phyloP scores from a whole-genome alignment of 1,140 invertebrate species.

The Drosophila mojavensis region DNA sequence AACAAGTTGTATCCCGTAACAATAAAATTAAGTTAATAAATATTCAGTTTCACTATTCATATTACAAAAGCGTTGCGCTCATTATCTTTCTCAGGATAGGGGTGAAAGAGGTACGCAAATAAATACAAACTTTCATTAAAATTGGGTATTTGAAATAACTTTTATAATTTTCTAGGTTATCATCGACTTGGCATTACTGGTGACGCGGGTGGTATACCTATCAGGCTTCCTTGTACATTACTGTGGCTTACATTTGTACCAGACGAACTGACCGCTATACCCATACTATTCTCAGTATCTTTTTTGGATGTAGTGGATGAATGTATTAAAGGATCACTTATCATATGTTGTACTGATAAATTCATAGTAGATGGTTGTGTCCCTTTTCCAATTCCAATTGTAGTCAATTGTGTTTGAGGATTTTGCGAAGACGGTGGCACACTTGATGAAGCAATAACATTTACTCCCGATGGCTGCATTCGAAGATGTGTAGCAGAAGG shows the following conservation, averaged over 20 bases:
- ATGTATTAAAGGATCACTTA: slow-evolving; percentile 62
- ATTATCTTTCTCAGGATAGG: slow-evolving; percentile 55
- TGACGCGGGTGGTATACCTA: slow-evolving; percentile 54
- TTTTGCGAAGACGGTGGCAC: slow-evolving; percentile 34
- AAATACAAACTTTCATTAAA: slow-evolving; percentile 29
- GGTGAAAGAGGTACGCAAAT: slow-evolving; percentile 36
- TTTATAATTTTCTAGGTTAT: slow-evolving; percentile 53
- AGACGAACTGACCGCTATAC: slow-evolving; percentile 56
- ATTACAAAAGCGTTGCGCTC: slow-evolving; percentile 73
- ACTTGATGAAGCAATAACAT: slow-evolving; percentile 24
- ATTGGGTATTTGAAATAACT: slow-evolving; percentile 47
- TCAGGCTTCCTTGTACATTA: slow-evolving; percentile 54
- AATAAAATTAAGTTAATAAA: slow-evolving; percentile 47
- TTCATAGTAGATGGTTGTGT: slow-evolving; percentile 43
- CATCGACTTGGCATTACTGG: slow-evolving; percentile 75
- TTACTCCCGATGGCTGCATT: slow-evolving; percentile 63
- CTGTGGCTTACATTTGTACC: slow-evolving; percentile 44
- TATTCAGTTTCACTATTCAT: slow-evolving; percentile 46
- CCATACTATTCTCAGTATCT: slow-evolving; percentile 56
- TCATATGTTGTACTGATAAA: slow-evolving; percentile 73
- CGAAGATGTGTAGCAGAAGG: slow-evolving; percentile 84
- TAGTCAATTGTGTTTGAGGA: slow-evolving; percentile 33
- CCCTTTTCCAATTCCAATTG: slow-evolving; percentile 43
- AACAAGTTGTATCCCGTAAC: slow-evolving; percentile 31
- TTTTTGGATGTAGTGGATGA: slow-evolving; percentile 57